Base-by-base conservation (phyloP, 1,140 invertebrate species). In the Melipona quadrifasciata region DNA sequence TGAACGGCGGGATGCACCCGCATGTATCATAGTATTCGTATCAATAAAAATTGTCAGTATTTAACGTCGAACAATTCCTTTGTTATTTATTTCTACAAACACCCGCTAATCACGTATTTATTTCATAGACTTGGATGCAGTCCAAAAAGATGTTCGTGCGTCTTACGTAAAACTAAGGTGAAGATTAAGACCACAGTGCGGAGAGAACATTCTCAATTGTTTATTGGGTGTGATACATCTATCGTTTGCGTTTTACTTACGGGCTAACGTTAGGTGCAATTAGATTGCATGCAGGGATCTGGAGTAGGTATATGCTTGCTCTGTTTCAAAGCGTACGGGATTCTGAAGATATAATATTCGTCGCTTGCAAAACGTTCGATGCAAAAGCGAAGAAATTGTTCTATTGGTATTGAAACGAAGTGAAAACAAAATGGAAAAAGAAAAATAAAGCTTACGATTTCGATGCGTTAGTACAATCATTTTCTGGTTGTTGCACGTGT, bases 1-100 rank as follows among this genome's bases (percentile, higher is more conserved):
- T 71, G 65, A 78, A 61, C 27, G 47, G 65, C n/a, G 27, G 31
- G 16, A 53, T 51, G 39, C 68, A 76, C 79, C 78, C 78, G 79
- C 76, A 55, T 91, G 90, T 90, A 91, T 89, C 89, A 91, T 93
- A 91, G 87, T 90, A 87, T 89, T 91, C 82, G 83, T 92, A 91
- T 91, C 89, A 93, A 92, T 91, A 91, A 91, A 47, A 93, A 87
- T 92, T 84, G 88, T 87, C 91, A 90, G 87, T 92, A 92, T 92
- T 92, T 91, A 91, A 91, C 87, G 74, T 81, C 83, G 51, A 76
- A 58, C 24, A 71, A 39, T 21, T 16, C 0, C 0, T 17, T n/a
- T 14, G 57, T 84, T 64, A n/a, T 24, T 71, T 6, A 78, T 74
- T 65, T n/a, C 51, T 71, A 57, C 21, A n/a, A 27, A 47, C 65